Evolutionary conservation across 2,113 vertebrate genomes (phyloP).

Genomic region (Grantiella picta): DNA sequence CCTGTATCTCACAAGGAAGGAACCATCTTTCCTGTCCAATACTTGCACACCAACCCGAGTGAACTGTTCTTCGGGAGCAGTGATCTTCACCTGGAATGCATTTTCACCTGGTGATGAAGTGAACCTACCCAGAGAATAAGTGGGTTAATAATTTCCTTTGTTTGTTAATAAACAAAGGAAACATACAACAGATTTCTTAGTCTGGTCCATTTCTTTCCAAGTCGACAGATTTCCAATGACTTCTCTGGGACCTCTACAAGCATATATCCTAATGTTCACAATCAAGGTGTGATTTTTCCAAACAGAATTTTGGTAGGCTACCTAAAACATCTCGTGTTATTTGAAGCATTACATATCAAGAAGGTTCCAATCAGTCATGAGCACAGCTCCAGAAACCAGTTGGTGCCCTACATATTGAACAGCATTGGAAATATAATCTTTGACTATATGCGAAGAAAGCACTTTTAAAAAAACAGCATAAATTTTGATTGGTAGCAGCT

Average conservation of each 20-base stretch:
- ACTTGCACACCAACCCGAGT: conserved; percentile 91
- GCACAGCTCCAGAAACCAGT: background rate
- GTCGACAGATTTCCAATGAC: background rate
- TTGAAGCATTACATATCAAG: background rate
- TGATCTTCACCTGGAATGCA: conserved; percentile 87
- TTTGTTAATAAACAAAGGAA: background rate
- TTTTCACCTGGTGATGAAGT: conserved; percentile 88
- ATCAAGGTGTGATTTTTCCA: background rate
- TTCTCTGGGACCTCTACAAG: background rate
- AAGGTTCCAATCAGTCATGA: background rate
- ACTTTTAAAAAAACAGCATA: background rate
- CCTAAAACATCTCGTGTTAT: background rate
- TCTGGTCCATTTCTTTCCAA: background rate
- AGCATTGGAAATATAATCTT: background rate
- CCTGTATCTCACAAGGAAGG: conserved; percentile 93
- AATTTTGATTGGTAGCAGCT: background rate
- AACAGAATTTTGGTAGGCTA: background rate
- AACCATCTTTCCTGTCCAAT: conserved; percentile 92
- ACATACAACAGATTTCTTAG: background rate
- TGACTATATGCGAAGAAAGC: background rate
- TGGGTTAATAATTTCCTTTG: too few relatives aligned
- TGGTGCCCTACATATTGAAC: background rate
- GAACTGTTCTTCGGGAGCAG: conserved; percentile 84
- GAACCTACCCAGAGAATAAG: conserved; percentile 74
- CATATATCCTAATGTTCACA: background rate